A percentile compares a stretch with the other conserved stretches of the same genome.
Evolutionary conservation across 1,140 invertebrate genomes (phyloP).

Genomic region (Thaumetopoea pityocampa): DNA sequence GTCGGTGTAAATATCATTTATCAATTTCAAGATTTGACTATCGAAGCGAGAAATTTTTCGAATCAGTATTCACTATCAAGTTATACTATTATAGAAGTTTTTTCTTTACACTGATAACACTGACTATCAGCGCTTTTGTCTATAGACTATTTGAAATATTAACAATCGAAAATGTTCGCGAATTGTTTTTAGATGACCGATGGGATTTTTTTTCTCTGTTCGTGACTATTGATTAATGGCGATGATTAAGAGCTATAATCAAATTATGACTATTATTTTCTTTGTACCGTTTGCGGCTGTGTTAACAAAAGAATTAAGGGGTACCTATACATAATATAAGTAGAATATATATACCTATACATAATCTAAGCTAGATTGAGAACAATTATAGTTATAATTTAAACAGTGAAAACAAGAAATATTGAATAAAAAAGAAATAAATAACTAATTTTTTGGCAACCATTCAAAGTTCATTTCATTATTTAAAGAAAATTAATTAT

Average conservation of each 20-base stretch:
- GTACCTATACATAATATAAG: too few species aligned
- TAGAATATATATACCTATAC: too few species aligned
- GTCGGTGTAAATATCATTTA: conserved; percentile 56
- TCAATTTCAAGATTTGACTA: conserved; percentile 42
- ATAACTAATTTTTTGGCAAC: too few species aligned
- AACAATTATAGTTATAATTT: too few species aligned
- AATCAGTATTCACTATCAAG: conserved; percentile 29
- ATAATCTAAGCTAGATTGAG: too few species aligned
- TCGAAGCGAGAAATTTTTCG: conserved; percentile 33
- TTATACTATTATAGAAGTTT: conserved; percentile 18
- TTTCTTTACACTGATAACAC: conserved; percentile 30
- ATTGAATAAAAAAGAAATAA: too few species aligned
- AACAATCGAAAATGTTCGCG: conserved; percentile 14
- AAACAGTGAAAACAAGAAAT: too few species aligned
- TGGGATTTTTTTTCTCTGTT: conserved; percentile 1
- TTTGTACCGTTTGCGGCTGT: too few species aligned
- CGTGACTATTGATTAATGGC: background rate
- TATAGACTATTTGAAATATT: conserved; percentile 11
- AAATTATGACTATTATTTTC: too few species aligned
- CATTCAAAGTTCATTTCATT: too few species aligned
- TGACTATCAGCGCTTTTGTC: conserved; percentile 25
- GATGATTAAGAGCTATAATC: conserved; percentile 1
- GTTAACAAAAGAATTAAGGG: too few species aligned
- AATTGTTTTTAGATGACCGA: conserved; percentile 9
- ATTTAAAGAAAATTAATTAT: too few species aligned